Conservation (phyloP, 2,113 vertebrate genomes). For the Engraulis encrasicolus region DNA sequence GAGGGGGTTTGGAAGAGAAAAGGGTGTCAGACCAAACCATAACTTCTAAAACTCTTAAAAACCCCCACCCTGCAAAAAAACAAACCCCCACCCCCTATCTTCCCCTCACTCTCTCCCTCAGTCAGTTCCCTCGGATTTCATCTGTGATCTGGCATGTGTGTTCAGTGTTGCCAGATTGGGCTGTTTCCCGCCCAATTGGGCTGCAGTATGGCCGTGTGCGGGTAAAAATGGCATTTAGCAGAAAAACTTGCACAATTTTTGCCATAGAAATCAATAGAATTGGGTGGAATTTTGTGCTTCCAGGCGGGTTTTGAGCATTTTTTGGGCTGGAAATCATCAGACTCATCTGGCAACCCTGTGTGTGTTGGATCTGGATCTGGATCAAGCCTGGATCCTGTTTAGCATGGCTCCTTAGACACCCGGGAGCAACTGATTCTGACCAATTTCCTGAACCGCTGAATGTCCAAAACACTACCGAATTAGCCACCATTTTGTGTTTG, state of each 20-base stretch:
- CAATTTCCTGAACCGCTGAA: neutral
- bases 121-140: slow-evolving; percentile 11
- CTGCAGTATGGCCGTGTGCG: too few species aligned
- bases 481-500: neutral
- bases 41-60: slow-evolving; percentile 52
- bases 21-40: slow-evolving; percentile 46
- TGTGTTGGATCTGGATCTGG: slow-evolving; percentile 61
- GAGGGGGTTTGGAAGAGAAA: slow-evolving; percentile 49
- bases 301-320: too few species aligned
- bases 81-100: too few species aligned
- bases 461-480: slow-evolving; percentile 14
- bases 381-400: slow-evolving; percentile 42
- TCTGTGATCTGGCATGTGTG: slow-evolving; percentile 60
- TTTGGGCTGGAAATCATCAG: too few species aligned
- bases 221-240: too few species aligned
- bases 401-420: slow-evolving; percentile 19
- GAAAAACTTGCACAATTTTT: too few species aligned
- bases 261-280: too few species aligned
- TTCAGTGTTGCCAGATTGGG: too few species aligned
- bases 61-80: slow-evolving; percentile 30
- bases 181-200: too few species aligned
- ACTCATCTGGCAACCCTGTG: too few species aligned
- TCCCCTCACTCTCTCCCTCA: too few species aligned
- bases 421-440: slow-evolving; percentile 41
- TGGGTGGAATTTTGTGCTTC: too few species aligned